These are phyloP conservation scores for Tenthredo mesomela DNA, from an alignment of 2,888 invertebrate genomes.

Conservation along the genomic window DNA sequence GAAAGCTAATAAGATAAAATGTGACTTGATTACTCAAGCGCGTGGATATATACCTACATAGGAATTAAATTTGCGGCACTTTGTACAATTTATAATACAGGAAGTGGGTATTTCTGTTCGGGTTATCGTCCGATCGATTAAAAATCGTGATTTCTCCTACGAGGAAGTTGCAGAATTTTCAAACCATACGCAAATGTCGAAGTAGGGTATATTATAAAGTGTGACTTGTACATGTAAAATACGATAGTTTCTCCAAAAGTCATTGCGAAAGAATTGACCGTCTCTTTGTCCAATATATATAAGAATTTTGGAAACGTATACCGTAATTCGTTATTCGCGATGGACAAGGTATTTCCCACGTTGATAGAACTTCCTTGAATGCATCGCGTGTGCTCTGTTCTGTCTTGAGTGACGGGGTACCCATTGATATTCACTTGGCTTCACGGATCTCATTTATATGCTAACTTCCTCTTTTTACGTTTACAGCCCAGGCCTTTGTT, in stretches of 20 bases:
- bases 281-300: background rate
- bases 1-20: conserved; percentile 25
- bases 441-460: conserved; percentile 74
- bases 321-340: conserved; percentile 73
- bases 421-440: conserved; percentile 72
- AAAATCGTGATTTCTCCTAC: background rate
- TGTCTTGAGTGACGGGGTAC: conserved; percentile 49
- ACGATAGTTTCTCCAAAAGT: background rate
- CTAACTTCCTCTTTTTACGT: conserved; percentile 62
- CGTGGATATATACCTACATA: background rate
- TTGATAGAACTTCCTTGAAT: conserved; percentile 43
- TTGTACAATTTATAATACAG: background rate
- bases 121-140: conserved; percentile 23
- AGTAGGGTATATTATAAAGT: background rate
- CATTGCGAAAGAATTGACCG: background rate
- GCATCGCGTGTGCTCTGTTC: conserved; percentile 46
- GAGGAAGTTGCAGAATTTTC: background rate
- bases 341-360: conserved; percentile 35
- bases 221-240: background rate
- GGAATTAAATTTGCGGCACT: background rate
- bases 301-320: background rate
- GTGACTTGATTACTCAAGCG: background rate
- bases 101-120: background rate
- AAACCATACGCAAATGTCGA: conserved; percentile 5
- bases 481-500: conserved; percentile 9